These are phyloP conservation scores for Platypus cylindrus DNA, from an alignment of 2,888 invertebrate genomes.

Conservation along the genomic window DNA sequence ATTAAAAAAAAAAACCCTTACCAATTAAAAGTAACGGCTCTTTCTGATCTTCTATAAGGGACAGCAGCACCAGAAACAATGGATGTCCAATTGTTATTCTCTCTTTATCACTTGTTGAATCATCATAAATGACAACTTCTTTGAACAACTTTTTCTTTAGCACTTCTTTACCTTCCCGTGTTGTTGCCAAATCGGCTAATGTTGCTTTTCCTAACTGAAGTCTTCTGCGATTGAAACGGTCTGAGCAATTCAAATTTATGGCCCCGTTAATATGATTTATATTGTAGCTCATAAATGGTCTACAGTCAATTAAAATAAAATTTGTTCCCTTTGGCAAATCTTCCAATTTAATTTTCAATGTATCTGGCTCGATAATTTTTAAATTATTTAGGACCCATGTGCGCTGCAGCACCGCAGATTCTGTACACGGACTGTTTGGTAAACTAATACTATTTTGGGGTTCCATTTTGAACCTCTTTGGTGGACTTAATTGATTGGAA, in stretches of 20 bases:
- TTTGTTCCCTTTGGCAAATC: constrained; percentile 24
- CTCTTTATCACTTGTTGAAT: constrained; percentile 49
- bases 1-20: constrained; percentile 33
- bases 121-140: constrained; percentile 59
- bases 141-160: constrained; percentile 41
- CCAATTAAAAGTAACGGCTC: constrained; percentile 54
- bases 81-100: constrained; percentile 46
- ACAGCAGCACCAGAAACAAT: constrained; percentile 49
- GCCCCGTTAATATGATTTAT: constrained; percentile 54
- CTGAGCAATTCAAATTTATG: constrained; percentile 59
- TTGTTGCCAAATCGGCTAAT: constrained; percentile 49
- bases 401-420: constrained; percentile 40
- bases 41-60: constrained; percentile 54
- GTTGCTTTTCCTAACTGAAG: constrained; percentile 53
- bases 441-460: constrained; percentile 30
- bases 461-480: constrained; percentile 41
- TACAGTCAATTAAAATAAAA: constrained; percentile 49
- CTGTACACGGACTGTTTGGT: constrained; percentile 43
- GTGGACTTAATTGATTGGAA: constrained; percentile 23
- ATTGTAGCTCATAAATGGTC: constrained; percentile 58
- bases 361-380: constrained; percentile 39
- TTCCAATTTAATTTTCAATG: constrained; percentile 38
- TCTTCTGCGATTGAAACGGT: constrained; percentile 51
- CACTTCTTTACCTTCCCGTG: constrained; percentile 49
- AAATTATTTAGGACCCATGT: constrained; percentile 41